Evolutionary conservation across 2,888 invertebrate genomes (phyloP).

Genomic region (Lissocephala sabroskyi): DNA sequence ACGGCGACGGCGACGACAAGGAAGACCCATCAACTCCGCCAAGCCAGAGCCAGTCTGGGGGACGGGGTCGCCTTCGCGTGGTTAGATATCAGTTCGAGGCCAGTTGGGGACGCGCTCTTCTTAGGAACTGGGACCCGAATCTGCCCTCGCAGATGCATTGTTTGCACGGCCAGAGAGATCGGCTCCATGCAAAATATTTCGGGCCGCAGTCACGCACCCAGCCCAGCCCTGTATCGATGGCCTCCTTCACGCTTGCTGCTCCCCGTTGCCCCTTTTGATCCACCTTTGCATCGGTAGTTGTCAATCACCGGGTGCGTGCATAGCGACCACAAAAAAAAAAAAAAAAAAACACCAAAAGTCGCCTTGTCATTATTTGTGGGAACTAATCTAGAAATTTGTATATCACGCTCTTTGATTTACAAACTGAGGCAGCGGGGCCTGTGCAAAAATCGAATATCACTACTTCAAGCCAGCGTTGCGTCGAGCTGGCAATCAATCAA

Average conservation of each 20-base stretch:
- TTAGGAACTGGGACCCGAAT: slow-evolving; percentile 24
- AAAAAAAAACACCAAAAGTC: slow-evolving; percentile 32
- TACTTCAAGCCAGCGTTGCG: slow-evolving; percentile 40
- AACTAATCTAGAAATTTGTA: slow-evolving; percentile 45
- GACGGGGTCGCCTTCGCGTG: slow-evolving; percentile 5
- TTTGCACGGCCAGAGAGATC: slow-evolving; percentile 41
- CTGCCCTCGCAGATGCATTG: slow-evolving; percentile 51
- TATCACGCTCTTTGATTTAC: slow-evolving; percentile 26
- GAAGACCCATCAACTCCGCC: slow-evolving; percentile 20
- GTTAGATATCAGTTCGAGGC: slow-evolving; percentile 2
- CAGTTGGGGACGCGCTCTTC: slow-evolving; percentile 17
- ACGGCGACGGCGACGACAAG: slow-evolving; percentile 25
- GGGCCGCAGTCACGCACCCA: background rate
- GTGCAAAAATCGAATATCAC: slow-evolving; percentile 47
- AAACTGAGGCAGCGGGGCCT: background rate
- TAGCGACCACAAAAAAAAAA: too few species aligned
- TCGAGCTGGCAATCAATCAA: slow-evolving; percentile 62
- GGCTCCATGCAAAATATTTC: slow-evolving; percentile 6
- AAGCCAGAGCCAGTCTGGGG: background rate
- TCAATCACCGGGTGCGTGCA: slow-evolving; percentile 48
- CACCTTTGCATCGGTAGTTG: slow-evolving; percentile 29
- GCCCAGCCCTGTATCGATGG: background rate
- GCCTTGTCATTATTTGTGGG: slow-evolving; percentile 63
- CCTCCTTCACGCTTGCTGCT: slow-evolving; percentile 13
- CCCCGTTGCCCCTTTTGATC: slow-evolving; percentile 41